phyloP scores from a whole-genome alignment of 2,888 invertebrate species.

The Drosophila infuscata region DNA sequence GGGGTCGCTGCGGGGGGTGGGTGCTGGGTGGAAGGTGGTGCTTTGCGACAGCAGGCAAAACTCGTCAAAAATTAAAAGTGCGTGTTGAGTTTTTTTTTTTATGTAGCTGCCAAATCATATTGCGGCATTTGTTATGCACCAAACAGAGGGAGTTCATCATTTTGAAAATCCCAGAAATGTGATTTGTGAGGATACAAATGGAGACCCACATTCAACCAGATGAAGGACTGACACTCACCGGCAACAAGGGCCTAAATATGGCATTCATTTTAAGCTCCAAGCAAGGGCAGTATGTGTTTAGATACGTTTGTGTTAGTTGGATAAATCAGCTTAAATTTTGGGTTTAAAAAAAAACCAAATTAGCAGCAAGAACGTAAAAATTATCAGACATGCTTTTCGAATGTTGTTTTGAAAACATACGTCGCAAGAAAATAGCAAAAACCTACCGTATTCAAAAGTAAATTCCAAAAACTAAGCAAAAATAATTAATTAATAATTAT shows the following conservation, averaged over 20 bases:
- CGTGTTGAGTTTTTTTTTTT: conserved; percentile 61
- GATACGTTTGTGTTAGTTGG: not conserved
- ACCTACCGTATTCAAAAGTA: not conserved
- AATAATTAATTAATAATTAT: not conserved
- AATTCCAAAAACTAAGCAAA: not conserved
- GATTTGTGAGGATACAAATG: conserved; percentile 6
- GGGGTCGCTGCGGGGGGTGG: conserved; percentile 2
- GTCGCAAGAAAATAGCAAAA: not conserved
- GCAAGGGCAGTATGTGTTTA: not conserved
- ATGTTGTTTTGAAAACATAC: not conserved
- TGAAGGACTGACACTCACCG: not conserved
- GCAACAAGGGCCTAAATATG: not conserved
- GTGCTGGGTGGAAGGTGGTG: not conserved
- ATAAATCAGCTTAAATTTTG: not conserved
- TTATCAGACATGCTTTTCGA: not conserved
- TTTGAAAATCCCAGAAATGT: conserved; percentile 42
- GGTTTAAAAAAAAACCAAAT: not conserved
- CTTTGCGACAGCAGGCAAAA: conserved; percentile 9
- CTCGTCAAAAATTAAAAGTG: conserved; percentile 51
- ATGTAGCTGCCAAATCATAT: conserved; percentile 71
- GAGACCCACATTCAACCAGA: not conserved
- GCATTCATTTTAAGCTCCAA: not conserved
- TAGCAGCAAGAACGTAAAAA: not conserved
- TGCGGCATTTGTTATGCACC: conserved; percentile 71
- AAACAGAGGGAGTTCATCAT: conserved; percentile 6